Evolutionary conservation across 2,113 vertebrate species (phyloP).

Genomic region (Amazona guildingii): DNA sequence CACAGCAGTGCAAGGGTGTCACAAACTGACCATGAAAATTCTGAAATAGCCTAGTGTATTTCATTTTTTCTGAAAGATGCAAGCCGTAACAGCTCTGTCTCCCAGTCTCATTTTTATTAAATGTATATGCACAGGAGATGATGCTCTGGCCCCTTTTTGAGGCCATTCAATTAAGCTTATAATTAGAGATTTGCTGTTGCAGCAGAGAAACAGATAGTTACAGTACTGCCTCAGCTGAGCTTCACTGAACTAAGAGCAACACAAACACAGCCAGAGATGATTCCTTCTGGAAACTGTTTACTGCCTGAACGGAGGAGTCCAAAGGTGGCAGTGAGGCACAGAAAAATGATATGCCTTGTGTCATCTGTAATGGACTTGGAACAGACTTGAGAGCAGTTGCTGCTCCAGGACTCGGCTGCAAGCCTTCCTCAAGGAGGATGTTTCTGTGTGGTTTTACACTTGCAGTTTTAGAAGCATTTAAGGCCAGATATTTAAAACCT

Average conservation of each 20-base stretch:
- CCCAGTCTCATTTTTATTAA: not conserved
- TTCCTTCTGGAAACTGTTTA: not conserved
- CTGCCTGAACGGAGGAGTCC: not conserved
- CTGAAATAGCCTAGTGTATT: not conserved
- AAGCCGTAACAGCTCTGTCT: not conserved
- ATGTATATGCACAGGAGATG: not conserved
- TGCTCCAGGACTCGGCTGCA: not conserved
- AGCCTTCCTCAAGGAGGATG: not conserved
- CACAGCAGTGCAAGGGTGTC: not conserved
- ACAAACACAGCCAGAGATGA: not conserved
- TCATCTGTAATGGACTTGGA: not conserved
- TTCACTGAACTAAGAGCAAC: not conserved
- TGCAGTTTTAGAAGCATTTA: not conserved
- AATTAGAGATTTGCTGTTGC: constrained; percentile 48
- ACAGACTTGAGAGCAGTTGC: not conserved
- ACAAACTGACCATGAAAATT: not conserved
- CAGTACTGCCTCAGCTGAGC: not conserved
- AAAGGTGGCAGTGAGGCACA: constrained; percentile 21
- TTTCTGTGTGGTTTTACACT: not conserved
- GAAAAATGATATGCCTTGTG: not conserved
- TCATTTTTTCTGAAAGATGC: not conserved
- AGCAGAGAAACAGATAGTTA: constrained; percentile 35
- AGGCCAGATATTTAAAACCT: not conserved
- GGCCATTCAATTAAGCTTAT: constrained; percentile 41
- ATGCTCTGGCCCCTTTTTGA: constrained; percentile 1